These are phyloP conservation scores for Helicoverpa assulta DNA, from an alignment of 2,888 invertebrate species.

Conservation along the genomic window DNA sequence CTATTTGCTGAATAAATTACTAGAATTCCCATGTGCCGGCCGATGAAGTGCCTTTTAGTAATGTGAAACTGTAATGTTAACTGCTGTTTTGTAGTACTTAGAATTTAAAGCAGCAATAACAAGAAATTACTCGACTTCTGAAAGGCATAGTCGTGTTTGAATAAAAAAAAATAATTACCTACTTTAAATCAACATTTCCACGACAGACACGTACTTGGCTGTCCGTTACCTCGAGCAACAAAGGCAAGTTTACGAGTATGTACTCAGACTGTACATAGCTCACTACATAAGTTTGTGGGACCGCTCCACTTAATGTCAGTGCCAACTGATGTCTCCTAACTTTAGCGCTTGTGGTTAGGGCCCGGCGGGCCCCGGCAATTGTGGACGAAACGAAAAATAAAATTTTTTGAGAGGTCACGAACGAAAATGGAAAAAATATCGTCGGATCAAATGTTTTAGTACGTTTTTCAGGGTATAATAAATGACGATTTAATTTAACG, in stretches of 20 bases:
- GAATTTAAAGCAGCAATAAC: constrained; percentile 27
- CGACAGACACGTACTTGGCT: constrained; percentile 11
- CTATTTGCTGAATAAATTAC: constrained; percentile 55
- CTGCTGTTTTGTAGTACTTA: constrained; percentile 16
- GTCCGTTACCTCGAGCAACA: constrained; percentile 32
- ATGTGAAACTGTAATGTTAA: constrained; percentile 27
- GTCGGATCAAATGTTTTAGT: too few species aligned
- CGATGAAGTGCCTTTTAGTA: constrained; percentile 31
- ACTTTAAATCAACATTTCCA: neutral
- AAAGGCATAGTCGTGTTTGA: too few species aligned
- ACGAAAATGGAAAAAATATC: too few species aligned
- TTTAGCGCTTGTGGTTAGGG: constrained; percentile 43
- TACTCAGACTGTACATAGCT: constrained; percentile 30
- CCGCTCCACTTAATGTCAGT: constrained; percentile 51
- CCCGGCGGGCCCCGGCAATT: neutral
- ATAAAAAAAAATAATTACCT: neutral
- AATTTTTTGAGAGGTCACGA: constrained; percentile 4
- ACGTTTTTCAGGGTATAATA: too few species aligned
- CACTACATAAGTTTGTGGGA: constrained; percentile 47
- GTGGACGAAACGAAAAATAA: constrained; percentile 4
- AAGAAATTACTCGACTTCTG: too few species aligned
- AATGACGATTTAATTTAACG: too few species aligned
- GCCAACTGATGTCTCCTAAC: constrained; percentile 50
- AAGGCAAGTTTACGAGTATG: constrained; percentile 37
- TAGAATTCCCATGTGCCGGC: constrained; percentile 13